Evolutionary conservation across 1,140 invertebrate genomes (phyloP).

Genomic region (Bombus polaris): DNA sequence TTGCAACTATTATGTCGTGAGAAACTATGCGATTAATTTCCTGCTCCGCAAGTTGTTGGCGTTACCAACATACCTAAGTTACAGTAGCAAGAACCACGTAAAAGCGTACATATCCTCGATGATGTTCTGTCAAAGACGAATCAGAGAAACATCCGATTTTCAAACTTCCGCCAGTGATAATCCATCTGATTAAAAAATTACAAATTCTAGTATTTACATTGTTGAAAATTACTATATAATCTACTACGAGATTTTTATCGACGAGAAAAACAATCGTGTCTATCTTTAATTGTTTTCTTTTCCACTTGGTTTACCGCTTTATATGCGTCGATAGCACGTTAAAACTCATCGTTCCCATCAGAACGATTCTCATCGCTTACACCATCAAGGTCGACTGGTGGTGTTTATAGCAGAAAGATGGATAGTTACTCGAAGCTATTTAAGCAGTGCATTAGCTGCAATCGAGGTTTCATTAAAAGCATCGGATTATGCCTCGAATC

Average conservation of each 20-base stretch:
- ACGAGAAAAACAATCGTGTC: neutral
- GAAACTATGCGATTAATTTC: constrained; percentile 62
- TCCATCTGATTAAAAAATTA: neutral
- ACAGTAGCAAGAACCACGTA: constrained; percentile 30
- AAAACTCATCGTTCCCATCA: constrained; percentile 22
- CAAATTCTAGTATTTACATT: neutral
- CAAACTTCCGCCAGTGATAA: neutral
- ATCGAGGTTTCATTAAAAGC: constrained; percentile 42
- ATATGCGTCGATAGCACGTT: neutral
- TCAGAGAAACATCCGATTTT: neutral
- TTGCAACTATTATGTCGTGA: constrained; percentile 49
- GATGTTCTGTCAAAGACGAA: neutral
- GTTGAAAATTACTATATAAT: neutral
- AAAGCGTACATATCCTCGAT: neutral
- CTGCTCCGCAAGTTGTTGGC: constrained; percentile 39
- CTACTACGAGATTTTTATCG: neutral
- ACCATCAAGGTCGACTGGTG: constrained; percentile 37
- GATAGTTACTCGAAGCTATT: constrained; percentile 40
- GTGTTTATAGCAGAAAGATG: constrained; percentile 39
- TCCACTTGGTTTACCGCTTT: neutral
- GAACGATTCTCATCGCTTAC: constrained; percentile 15
- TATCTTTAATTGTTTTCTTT: neutral
- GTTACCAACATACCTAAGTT: constrained; percentile 29
- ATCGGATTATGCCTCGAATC: constrained; percentile 2
- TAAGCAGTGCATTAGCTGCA: constrained; percentile 26